Conservation (phyloP, 35 echinoderm and acorn worm species). For the Stichopus chloronotus region DNA sequence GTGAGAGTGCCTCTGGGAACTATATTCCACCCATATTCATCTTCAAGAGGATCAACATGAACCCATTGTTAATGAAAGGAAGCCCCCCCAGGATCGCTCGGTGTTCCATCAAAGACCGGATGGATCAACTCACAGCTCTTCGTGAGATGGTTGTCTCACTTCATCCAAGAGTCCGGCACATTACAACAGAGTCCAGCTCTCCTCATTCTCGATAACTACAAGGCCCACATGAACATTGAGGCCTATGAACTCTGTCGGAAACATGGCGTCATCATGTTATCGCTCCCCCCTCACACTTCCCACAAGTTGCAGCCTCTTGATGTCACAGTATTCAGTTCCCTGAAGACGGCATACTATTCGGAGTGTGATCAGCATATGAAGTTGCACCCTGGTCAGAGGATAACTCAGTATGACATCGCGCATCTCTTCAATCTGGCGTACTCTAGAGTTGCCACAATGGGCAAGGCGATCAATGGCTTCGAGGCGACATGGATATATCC, state of each 20-base stretch:
- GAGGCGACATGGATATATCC: no score
- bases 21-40: slow-evolving; percentile 5
- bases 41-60: slow-evolving; percentile 10
- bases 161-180: background rate
- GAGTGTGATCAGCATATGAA: no score
- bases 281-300: no score
- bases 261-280: slow-evolving; percentile 14
- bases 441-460: no score
- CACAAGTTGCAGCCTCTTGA: no score
- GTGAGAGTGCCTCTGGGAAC: background rate
- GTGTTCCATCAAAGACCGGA: background rate
- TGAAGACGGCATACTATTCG: no score
- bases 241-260: background rate
- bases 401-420: no score
- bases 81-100: slow-evolving; percentile 21
- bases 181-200: background rate
- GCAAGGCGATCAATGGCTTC: no score
- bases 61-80: background rate
- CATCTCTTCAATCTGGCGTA: no score
- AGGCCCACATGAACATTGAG: slow-evolving; percentile 1
- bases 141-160: background rate
- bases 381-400: no score
- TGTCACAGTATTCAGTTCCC: no score
- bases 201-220: slow-evolving; percentile 29
- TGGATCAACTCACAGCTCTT: slow-evolving; percentile 20